Evolutionary conservation across 1,140 invertebrate species (phyloP), one percentile per base, ranked within the genome.

Genomic region (Heliconius eleuchia): DNA sequence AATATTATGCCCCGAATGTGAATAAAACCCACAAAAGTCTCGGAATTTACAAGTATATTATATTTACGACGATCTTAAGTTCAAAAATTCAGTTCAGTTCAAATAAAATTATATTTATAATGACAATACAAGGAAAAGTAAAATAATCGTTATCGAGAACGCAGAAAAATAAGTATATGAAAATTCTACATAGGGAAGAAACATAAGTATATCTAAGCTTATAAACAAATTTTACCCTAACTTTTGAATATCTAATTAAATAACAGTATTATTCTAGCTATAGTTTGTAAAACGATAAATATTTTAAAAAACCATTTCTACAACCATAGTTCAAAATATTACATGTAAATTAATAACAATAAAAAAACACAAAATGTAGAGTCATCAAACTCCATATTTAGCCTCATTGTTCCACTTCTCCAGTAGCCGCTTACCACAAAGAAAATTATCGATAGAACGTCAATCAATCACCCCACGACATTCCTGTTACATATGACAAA

Each of bases 381-480:
- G 60, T 66, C 60, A 66, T 66, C 60, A 66, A 30, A 66, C 60
- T 66, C 60, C 23, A 66, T 66, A 78, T 72, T 74, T 80, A 76
- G 71, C 74, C 75, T 57, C 39, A 80, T 80, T 80, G 79, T 80
- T 55, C 74, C 74, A 57, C n/a, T 46, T 72, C 72, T 55, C 77
- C 88, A 86, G 90, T 91, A 92, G 90, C 84, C 84, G 85, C 86
- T 85, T 84, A 73, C 83, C 85, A 84, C 87, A 86, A 87, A 86
- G 87, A 84, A 82, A 81, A 86, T 87, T 91, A 92, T 92, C 84
- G 88, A 90, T 91, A 84, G 82, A 80, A 82, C 85, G 90, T 90
- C 90, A 90, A 90, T 92, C 90, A 92, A 88, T 88, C 87, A 85
- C 83, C 74, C 85, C 83, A 83, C 84, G 86, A 89, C 86, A 86